phyloP scores from a whole-genome alignment of 2,113 vertebrate species.

The Sigmodon hispidus region DNA sequence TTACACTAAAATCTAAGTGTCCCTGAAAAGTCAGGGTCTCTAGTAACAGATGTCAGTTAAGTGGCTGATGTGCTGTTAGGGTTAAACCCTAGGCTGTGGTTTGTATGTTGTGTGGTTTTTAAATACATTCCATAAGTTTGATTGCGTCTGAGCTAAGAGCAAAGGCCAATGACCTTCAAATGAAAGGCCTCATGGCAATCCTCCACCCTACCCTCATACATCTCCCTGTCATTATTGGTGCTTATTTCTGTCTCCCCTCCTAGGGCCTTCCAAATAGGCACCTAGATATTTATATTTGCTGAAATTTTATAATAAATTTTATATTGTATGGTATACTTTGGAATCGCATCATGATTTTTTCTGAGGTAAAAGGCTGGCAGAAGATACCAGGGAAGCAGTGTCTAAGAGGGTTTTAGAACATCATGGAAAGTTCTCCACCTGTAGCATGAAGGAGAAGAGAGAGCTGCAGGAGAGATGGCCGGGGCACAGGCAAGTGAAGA shows the following conservation, averaged over 20 bases:
- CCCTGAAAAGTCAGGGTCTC: not conserved
- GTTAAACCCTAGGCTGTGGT: not conserved
- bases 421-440: fast-evolving
- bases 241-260: not conserved
- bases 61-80: not conserved
- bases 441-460: not conserved
- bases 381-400: fast-evolving
- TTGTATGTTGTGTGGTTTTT: not conserved
- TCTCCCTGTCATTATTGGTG: constrained; percentile 3
- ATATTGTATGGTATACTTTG: constrained; percentile 50
- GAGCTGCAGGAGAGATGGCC: fast-evolving
- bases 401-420: not conserved
- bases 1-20: not conserved
- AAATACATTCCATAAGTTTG: fast-evolving
- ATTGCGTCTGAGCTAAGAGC: not conserved
- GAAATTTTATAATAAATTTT: constrained; percentile 83
- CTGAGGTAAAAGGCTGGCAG: fast-evolving
- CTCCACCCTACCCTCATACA: not conserved
- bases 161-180: not conserved
- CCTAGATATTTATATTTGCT: constrained; percentile 83
- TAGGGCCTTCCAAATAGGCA: not conserved
- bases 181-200: not conserved
- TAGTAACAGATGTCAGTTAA: not conserved
- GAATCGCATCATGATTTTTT: not conserved
- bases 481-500: fast-evolving